Evolutionary conservation across 2,888 invertebrate species (phyloP), one percentile per base, ranked within the genome.

Genomic region (Julus scandinavius): DNA sequence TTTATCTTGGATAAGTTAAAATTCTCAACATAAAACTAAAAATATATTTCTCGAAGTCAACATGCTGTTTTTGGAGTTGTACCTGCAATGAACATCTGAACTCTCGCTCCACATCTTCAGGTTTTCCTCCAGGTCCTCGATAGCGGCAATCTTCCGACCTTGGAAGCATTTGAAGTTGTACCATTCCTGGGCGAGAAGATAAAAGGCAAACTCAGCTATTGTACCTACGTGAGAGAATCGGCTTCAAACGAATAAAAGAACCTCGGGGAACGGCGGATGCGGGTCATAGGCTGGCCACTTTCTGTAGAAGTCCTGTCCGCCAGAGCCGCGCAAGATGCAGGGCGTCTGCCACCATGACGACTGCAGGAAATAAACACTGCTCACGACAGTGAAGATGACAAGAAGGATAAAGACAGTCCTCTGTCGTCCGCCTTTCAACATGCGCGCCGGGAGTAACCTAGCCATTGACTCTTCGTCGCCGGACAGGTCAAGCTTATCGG

Each of bases 21-120:
- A 29, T 29, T 29, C 29, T 29, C 29, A 29, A 29, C 29, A 29
- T 29, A 0, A 29, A 29, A 29, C 29, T 29, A 29, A 29, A 29
- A 29, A 29, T 29, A 29, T 29, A 29, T 29, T 29, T 29, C 29
- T 29, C 1, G 29, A 29, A 29, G 29, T 29, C 29, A 83, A 83
- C 38, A 5, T 83, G 4, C 11, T 0, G 20, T 83, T 40, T 4
- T 13, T 20, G 83, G 15, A 40, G 40, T n/a, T 41, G n/a, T 29
- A 87, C 87, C 45, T 63, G 87, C 87, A 87, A 80, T 72, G 38
- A 41, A 41, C 7, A n/a, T 87, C 80, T 9, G 20, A 41, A 13
- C 38, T 20, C 41, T n/a, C 38, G 15, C 41, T 80, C 87, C 87
- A 87, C 38, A 40, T n/a, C 6, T 87, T 87, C 72, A 87, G n/a